These are phyloP conservation scores for Triplophysa bombifrons DNA, from an alignment of 2,797 vertebrate species.

Conservation along the genomic window DNA sequence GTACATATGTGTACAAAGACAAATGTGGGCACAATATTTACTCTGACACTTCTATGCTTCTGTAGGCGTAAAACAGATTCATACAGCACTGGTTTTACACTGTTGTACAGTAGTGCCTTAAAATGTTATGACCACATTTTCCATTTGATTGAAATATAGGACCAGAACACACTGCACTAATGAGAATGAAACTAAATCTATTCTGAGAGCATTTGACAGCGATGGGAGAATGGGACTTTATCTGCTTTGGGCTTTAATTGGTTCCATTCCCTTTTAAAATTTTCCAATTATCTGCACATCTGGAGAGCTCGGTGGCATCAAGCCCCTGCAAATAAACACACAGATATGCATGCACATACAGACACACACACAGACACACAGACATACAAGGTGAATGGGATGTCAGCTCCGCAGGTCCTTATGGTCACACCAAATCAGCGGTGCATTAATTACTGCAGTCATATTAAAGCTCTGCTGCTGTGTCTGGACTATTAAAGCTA, in stretches of 20 bases:
- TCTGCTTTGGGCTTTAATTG: conserved; percentile 35
- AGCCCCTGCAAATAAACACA: background rate
- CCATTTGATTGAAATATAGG: background rate
- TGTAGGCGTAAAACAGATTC: no score
- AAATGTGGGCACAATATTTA: no score
- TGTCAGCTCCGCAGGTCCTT: conserved; percentile 23
- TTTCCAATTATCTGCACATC: conserved; percentile 46
- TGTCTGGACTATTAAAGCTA: background rate
- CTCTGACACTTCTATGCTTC: no score
- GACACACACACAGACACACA: conserved; percentile 27
- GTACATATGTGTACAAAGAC: no score
- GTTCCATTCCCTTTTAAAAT: conserved; percentile 30
- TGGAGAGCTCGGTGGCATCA: conserved; percentile 32
- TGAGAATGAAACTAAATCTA: conserved; percentile 10
- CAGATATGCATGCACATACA: conserved; percentile 5
- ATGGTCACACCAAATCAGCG: conserved; percentile 12
- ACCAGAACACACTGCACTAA: background rate
- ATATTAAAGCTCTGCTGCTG: conserved; percentile 20
- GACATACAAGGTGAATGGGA: conserved; percentile 20
- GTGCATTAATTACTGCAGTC: conserved; percentile 25
- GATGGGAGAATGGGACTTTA: conserved; percentile 22
- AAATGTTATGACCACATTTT: background rate
- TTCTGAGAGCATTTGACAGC: conserved; percentile 21
- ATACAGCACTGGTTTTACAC: background rate
- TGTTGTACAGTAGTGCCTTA: background rate